Base-by-base conservation (phyloP, 2,113 vertebrate species). In the Datnioides undecimradiatus region DNA sequence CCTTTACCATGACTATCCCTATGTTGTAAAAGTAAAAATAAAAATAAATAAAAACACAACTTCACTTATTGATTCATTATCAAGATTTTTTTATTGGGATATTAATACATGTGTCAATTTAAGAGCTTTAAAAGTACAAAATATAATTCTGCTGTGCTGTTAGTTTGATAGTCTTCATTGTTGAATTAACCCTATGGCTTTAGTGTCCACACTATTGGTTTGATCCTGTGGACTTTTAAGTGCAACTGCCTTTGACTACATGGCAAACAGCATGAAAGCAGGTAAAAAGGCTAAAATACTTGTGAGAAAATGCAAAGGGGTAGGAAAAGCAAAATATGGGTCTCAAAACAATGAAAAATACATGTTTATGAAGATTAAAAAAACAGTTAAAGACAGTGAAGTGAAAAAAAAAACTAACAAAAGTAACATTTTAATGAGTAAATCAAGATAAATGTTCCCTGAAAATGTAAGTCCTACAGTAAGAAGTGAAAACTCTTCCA, bases 31-130 rank as follows among this genome's bases (percentile, higher is more conserved):
- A 0, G 14, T 55, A 0, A 23, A 58, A 65, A 59, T 29, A 12
- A 65, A 59, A 36, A 12, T 8, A 19, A 85, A 73, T 29, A 67
- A 75, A 80, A 45, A 76, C 62, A 73, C 36, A 54, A 17, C 5
- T 8, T 45, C 43, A 58, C 23, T 12, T 27, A 38, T 16, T 48
- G 14, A 48, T 75, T 88, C 73, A 34, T 75, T 79, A 38, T 58
- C 10, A 81, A 73, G 25, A 64, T 52, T 55, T 88, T 89, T 91
- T 94, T 91, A 93, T 92, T 93, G 41, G 43, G 40, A 85, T 52
- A 85, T 79, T 78, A 77, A 83, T 72, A 82, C 73, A 81, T 21
- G 76, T 27, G 48, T 74, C 41, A 71, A 82, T 13, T 0, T 54
- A 73, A 74, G 48, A 65, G 36, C 49, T 72, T 84, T 31, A 14